Evolutionary conservation across 2,888 invertebrate genomes (phyloP).

Genomic region (Cylloceria caligata): DNA sequence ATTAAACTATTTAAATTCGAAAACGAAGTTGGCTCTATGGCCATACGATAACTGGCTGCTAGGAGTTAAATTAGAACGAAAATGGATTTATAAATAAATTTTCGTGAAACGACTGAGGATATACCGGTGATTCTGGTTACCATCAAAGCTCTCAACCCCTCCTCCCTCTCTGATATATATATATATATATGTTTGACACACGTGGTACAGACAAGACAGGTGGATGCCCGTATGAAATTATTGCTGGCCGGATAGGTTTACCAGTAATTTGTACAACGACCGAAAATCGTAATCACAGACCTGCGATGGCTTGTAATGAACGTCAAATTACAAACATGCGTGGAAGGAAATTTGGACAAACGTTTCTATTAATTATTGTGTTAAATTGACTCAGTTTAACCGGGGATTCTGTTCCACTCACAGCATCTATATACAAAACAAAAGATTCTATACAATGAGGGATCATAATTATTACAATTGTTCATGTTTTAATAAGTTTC

Average conservation of each 20-base stretch:
- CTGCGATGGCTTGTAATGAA: constrained; percentile 24
- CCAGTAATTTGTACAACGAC: constrained; percentile 11
- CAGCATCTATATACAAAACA: neutral
- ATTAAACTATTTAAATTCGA: constrained; percentile 70
- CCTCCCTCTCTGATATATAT: neutral
- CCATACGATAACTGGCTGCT: constrained; percentile 60
- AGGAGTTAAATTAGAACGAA: constrained; percentile 68
- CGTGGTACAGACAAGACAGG: neutral
- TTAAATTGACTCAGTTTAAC: neutral
- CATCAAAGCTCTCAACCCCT: neutral
- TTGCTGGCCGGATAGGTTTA: constrained; percentile 1
- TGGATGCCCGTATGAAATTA: constrained; percentile 13
- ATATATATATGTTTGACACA: neutral
- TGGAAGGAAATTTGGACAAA: constrained; percentile 16
- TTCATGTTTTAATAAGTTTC: neutral
- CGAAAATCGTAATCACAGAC: constrained; percentile 6
- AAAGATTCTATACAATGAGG: neutral
- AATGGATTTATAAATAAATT: constrained; percentile 72
- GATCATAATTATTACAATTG: neutral
- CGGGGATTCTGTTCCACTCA: neutral
- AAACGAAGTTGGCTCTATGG: constrained; percentile 67
- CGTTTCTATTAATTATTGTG: constrained; percentile 13
- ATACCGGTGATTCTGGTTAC: constrained; percentile 30
- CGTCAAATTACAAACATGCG: constrained; percentile 17
- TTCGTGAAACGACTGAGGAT: constrained; percentile 39